Conservation (phyloP, 1,140 invertebrate species). For the Steinernema khuongi region DNA sequence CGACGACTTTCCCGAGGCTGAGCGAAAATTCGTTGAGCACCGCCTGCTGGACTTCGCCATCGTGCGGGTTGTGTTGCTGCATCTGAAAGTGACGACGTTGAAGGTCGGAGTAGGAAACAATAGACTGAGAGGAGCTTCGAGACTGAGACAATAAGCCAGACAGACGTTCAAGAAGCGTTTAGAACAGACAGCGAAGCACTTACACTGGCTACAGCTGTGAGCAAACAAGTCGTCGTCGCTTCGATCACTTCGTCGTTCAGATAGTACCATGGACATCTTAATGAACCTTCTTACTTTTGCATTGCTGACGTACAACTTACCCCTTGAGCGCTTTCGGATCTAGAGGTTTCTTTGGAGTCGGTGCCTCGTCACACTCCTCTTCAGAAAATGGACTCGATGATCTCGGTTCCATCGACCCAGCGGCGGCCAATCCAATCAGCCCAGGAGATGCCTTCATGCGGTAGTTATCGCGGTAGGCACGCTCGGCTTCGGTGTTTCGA, state of each 20-base stretch:
- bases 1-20: not conserved
- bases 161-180: too few relatives aligned
- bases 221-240: conserved; percentile 68
- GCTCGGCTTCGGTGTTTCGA: conserved; percentile 76
- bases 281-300: conserved; percentile 15
- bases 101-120: too few relatives aligned
- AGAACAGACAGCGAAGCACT: not conserved
- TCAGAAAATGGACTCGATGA: not conserved
- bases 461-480: conserved; percentile 37
- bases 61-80: not conserved
- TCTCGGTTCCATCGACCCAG: not conserved
- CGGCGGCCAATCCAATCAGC: conserved; percentile 58
- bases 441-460: not conserved
- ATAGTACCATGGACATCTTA: conserved; percentile 68
- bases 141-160: too few relatives aligned
- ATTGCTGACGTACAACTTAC: not conserved
- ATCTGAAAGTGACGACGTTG: too few relatives aligned
- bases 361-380: not conserved
- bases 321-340: not conserved
- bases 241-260: conserved; percentile 85
- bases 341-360: not conserved
- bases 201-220: not conserved
- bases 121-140: not conserved
- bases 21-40: not conserved
- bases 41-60: not conserved